Evolutionary conservation across 1,140 invertebrate species (phyloP), one percentile per base, ranked within the genome.

Genomic region (Formica selysi): DNA sequence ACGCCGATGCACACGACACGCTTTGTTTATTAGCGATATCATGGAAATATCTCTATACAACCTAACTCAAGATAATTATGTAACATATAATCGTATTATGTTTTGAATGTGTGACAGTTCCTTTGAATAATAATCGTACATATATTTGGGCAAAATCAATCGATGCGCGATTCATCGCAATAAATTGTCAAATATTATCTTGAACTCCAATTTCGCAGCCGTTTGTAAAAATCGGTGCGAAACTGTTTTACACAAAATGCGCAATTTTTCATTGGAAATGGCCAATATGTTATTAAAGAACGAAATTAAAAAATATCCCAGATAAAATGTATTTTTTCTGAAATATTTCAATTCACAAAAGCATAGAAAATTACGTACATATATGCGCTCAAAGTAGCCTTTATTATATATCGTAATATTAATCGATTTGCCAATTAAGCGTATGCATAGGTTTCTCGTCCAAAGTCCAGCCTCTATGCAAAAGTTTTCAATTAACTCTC

Each of bases 401-500:
- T 54, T 57, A 44, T 80, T 68, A 8, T 19, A 57, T 16, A 48
- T 29, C 29, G 19, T 16, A 41, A 70, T n/a, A 22, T 54, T 70
- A 80, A 80, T 80, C 78, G 22, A 80, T 57, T 80, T 70, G 36
- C 22, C 48, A 68, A 80, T 80, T 80, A 70, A 80, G 22, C 32
- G 32, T 68, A 80, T 22, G 32, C 48, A 68, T 57, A 68, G 16
- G 44, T 36, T 57, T 16, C 32, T 22, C 22, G 64, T 26, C 5
- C 32, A 5, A 70, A 57, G 44, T 29, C 64, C 36, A 41, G 48
- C 48, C 19, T 65, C 26, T 38, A 36, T 6, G 26, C 1, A 51
- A 1, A 83, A 88, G 74, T 88, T 84, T 76, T 87, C 86, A 71
- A 88, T 87, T 88, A 88, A 88, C 79, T 68, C 78, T 36, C n/a